These are phyloP conservation scores for Nemotelus pantherinus DNA, from an alignment of 2,888 invertebrate genomes.

Conservation along the genomic window DNA sequence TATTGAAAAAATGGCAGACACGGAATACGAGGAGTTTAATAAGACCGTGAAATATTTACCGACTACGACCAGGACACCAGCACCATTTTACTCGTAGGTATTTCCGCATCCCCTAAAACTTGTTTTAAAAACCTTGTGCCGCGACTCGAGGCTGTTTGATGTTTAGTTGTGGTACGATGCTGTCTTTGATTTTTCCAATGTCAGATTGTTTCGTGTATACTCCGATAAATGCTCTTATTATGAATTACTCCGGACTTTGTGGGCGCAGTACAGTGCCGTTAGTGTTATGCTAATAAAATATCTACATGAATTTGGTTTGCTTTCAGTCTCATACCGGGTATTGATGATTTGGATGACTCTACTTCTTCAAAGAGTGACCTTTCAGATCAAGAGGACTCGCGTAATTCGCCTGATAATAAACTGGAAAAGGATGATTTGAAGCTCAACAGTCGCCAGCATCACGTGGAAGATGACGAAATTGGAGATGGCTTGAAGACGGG, in stretches of 20 bases:
- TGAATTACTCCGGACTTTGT: too few species aligned
- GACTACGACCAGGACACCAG: conserved; percentile 76
- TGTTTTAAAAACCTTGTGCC: too few species aligned
- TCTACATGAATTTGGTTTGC: not conserved
- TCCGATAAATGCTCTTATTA: not conserved
- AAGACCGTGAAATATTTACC: conserved; percentile 85
- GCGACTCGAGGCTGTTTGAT: not conserved
- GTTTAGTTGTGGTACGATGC: not conserved
- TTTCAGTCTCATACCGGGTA: conserved; percentile 83
- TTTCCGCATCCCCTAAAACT: not conserved
- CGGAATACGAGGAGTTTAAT: conserved; percentile 92
- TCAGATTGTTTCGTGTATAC: conserved; percentile 3
- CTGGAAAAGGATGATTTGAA: not conserved
- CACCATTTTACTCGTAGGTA: conserved; percentile 90
- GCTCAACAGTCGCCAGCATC: conserved; percentile 42
- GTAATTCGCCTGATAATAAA: conserved; percentile 44
- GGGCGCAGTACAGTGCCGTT: too few species aligned
- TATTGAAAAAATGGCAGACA: conserved; percentile 79
- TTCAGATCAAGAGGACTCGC: conserved; percentile 71
- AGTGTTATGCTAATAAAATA: too few species aligned
- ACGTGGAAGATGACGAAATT: conserved; percentile 64
- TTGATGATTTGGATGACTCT: conserved; percentile 82
- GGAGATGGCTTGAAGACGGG: conserved; percentile 63
- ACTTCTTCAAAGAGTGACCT: conserved; percentile 80
- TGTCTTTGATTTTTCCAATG: conserved; percentile 30